These are phyloP conservation scores for Choristoneura fumiferana DNA, from an alignment of 1,140 invertebrate species.

Conservation along the genomic window DNA sequence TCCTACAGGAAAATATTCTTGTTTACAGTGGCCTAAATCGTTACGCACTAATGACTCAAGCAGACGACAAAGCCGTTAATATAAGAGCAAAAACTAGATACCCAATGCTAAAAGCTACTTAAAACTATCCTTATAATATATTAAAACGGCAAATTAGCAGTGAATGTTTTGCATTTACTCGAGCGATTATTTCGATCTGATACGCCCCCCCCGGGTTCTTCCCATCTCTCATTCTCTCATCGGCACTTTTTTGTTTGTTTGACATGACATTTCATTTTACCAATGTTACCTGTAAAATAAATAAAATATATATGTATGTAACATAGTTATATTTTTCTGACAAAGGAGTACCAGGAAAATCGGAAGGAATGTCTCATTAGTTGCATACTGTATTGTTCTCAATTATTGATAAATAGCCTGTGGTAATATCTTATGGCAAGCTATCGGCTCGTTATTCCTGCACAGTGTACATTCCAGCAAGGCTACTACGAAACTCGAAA, in stretches of 20 bases:
- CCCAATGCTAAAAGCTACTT: neutral
- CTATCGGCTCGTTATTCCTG: too few relatives aligned
- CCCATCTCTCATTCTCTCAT: neutral
- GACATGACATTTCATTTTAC: neutral
- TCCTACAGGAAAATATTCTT: constrained; percentile 7
- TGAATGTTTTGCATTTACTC: constrained; percentile 12
- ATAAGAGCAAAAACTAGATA: neutral
- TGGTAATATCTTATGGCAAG: too few relatives aligned
- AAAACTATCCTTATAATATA: neutral
- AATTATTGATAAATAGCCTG: too few relatives aligned
- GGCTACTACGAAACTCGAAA: too few relatives aligned
- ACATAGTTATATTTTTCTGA: neutral
- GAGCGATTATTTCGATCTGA: constrained; percentile 8
- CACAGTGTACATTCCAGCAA: too few relatives aligned
- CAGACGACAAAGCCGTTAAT: neutral
- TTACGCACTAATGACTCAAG: constrained; percentile 39
- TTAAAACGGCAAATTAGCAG: neutral
- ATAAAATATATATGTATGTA: neutral
- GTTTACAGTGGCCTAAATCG: constrained; percentile 7
- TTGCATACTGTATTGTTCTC: too few relatives aligned
- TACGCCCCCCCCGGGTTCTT: constrained; percentile 12
- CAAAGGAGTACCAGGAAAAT: too few relatives aligned
- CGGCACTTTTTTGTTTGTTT: neutral
- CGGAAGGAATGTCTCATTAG: too few relatives aligned
- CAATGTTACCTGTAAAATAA: neutral